A percentile compares a stretch with the other conserved stretches of the same genome.
phyloP scores from a whole-genome alignment of 2,888 invertebrate genomes.

The Augochlorella aurata region DNA sequence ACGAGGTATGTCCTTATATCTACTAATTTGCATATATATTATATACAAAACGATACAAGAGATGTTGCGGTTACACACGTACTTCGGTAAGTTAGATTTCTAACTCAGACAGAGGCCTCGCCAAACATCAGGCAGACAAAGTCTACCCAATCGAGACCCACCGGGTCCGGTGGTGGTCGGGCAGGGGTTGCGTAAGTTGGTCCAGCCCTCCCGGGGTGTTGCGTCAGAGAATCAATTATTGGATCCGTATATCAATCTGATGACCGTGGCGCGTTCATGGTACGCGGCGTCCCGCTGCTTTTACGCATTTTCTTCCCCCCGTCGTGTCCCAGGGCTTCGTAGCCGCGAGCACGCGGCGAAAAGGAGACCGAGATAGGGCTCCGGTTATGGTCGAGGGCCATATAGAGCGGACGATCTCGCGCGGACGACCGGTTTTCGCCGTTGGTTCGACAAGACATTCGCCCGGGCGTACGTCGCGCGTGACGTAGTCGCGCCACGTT shows the following conservation, averaged over 20 bases:
- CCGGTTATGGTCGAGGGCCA: slow-evolving; percentile 49
- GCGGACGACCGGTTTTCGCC: slow-evolving; percentile 61
- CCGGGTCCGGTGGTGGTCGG: slow-evolving; percentile 46
- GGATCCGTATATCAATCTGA: slow-evolving; percentile 78
- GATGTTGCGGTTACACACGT: too few species aligned
- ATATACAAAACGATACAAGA: too few species aligned
- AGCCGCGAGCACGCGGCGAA: slow-evolving; percentile 23
- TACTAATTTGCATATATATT: too few species aligned
- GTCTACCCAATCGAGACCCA: slow-evolving; percentile 27
- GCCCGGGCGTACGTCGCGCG: slow-evolving; percentile 40
- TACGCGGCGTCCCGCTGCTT: slow-evolving; percentile 75
- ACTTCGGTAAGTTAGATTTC: too few species aligned
- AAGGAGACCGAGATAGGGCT: slow-evolving; percentile 38
- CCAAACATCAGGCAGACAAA: slow-evolving; percentile 13
- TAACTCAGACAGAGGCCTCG: not conserved
- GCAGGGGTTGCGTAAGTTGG: slow-evolving; percentile 73
- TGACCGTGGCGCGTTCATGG: slow-evolving; percentile 72
- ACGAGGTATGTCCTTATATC: too few species aligned
- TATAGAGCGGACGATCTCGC: slow-evolving; percentile 53
- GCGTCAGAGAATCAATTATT: slow-evolving; percentile 78
- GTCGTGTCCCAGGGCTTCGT: slow-evolving; percentile 35
- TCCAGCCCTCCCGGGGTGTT: slow-evolving; percentile 66
- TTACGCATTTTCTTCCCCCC: slow-evolving; percentile 71
- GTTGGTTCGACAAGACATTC: slow-evolving; percentile 31
- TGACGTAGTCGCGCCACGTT: slow-evolving; percentile 70